phyloP scores from a whole-genome alignment of 2,888 invertebrate genomes.

The Allolobophora icterica region DNA sequence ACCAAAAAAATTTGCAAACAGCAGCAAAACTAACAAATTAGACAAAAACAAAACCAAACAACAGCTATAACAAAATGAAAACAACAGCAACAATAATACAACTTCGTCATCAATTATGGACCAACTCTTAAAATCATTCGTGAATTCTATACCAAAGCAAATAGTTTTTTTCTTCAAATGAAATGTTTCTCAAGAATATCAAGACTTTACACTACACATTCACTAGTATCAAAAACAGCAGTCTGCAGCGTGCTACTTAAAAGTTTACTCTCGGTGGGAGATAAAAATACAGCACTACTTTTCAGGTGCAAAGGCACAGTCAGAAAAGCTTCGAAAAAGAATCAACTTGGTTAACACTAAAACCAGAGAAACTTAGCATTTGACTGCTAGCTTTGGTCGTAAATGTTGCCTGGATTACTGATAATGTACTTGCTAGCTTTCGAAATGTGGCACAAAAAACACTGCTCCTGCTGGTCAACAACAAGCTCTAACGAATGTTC shows the following conservation, averaged over 20 bases:
- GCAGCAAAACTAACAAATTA: not conserved
- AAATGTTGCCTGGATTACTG: too few species aligned
- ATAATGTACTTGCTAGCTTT: too few species aligned
- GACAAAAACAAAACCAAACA: not conserved
- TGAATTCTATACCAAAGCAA: not conserved
- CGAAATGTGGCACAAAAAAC: too few species aligned
- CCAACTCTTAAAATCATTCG: not conserved
- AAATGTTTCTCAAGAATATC: slow-evolving; percentile 4
- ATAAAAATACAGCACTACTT: not conserved
- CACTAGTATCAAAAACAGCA: slow-evolving; percentile 11
- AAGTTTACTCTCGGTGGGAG: not conserved
- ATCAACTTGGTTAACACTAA: not conserved
- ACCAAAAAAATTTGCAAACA: not conserved
- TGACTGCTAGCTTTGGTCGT: not conserved
- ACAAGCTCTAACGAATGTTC: too few species aligned
- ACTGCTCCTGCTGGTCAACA: too few species aligned
- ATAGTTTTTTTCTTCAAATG: not conserved
- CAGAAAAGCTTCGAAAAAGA: not conserved
- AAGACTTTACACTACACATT: not conserved
- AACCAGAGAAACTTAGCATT: not conserved
- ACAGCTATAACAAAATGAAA: not conserved
- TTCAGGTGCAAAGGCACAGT: slow-evolving; percentile 9
- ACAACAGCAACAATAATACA: not conserved
- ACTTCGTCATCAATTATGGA: not conserved
- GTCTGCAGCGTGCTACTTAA: not conserved